Conservation (phyloP, 2,797 vertebrate species). For the Eleutherodactylus coqui region DNA sequence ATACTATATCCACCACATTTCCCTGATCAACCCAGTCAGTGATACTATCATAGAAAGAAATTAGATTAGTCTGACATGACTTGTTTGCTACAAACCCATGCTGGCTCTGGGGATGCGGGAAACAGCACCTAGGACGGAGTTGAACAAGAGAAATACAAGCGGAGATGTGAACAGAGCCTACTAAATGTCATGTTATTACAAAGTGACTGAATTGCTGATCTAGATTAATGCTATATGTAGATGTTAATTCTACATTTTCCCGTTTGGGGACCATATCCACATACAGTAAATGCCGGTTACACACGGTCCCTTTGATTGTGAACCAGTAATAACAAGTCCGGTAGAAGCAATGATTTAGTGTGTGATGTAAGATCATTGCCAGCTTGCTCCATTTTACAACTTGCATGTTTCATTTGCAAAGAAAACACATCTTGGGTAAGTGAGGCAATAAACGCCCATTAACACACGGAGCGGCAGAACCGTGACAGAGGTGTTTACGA, state of each 20-base stretch:
- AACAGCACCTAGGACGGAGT: too few relatives aligned
- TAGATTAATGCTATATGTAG: not conserved
- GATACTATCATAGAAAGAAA: too few relatives aligned
- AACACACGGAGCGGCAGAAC: constrained; percentile 5
- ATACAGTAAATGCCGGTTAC: not conserved
- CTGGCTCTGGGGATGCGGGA: too few relatives aligned
- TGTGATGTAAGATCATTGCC: constrained; percentile 29
- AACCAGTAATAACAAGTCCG: not conserved
- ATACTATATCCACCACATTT: too few relatives aligned
- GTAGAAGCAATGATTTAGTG: constrained; percentile 21
- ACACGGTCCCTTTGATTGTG: not conserved
- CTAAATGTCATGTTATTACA: not conserved
- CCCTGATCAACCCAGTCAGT: too few relatives aligned
- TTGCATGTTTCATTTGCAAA: constrained; percentile 54
- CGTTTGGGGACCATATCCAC: not conserved
- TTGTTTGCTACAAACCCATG: too few relatives aligned
- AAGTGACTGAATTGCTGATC: not conserved
- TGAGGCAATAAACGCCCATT: constrained; percentile 49
- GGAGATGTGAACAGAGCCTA: too few relatives aligned
- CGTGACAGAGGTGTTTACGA: constrained; percentile 43
- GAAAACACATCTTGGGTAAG: constrained; percentile 48
- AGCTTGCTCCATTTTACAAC: constrained; percentile 29
- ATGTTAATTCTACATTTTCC: not conserved
- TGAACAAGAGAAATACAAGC: too few relatives aligned
- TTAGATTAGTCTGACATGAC: too few relatives aligned